phyloP scores from a whole-genome alignment of 2,888 invertebrate genomes.

The Caenorhabditis angaria region DNA sequence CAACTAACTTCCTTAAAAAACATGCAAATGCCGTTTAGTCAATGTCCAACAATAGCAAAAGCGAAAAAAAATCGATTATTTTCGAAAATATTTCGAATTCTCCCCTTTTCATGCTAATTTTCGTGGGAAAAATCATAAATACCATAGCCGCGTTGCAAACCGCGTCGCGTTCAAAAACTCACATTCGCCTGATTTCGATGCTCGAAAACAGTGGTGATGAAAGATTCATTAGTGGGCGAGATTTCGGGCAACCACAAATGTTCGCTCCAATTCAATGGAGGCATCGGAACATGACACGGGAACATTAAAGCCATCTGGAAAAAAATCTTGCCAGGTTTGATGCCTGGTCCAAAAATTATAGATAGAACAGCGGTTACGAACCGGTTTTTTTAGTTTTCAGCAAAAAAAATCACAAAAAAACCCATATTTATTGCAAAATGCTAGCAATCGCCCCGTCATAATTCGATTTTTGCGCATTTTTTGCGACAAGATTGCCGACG shows the following conservation, averaged over 20 bases:
- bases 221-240: constrained; percentile 34
- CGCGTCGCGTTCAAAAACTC: constrained; percentile 2
- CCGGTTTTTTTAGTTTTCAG: constrained; percentile 8
- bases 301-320: constrained; percentile 46
- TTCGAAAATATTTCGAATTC: too few species aligned
- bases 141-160: too few species aligned
- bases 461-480: constrained; percentile 41
- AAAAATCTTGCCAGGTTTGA: neutral
- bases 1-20: too few species aligned
- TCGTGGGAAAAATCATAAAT: too few species aligned
- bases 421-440: constrained; percentile 2
- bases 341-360: neutral
- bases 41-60: too few species aligned
- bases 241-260: constrained; percentile 41
- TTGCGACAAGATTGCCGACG: constrained; percentile 58
- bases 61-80: too few species aligned
- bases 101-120: too few species aligned
- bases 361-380: neutral
- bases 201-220: constrained; percentile 43
- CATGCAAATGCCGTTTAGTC: too few species aligned
- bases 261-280: constrained; percentile 49
- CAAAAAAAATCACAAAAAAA: neutral
- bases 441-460: constrained; percentile 38
- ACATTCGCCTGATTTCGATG: constrained; percentile 32
- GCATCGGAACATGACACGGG: constrained; percentile 42